Evolutionary conservation across 2,888 invertebrate species (phyloP), one percentile per base, ranked within the genome.

Genomic region (Oligia fasciuncula): DNA sequence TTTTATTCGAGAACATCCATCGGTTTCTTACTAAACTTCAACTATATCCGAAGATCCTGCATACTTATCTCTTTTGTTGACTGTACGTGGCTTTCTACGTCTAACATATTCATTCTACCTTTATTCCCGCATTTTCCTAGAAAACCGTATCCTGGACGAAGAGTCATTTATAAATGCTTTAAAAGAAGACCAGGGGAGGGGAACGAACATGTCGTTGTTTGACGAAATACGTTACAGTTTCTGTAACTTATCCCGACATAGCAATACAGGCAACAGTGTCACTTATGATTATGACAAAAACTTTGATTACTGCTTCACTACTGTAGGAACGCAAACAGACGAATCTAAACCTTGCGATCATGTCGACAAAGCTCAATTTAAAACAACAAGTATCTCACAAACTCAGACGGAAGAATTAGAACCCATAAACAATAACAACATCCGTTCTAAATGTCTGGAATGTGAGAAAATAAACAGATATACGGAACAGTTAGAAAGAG

Each of bases 161-260:
- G 96, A 96, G 29, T 94, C 96, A 0, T 96, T 96, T 85, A 60
- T 93, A 66, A 95, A 92, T 77, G 93, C 93, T 11, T 88, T 96
- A 13, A 93, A 91, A 83, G 96, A 95, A 74, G 95, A 95, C 76
- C 94, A 94, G 8, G 96, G 96, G 0, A 93, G 96, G 4, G 79
- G 90, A 4, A 96, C 96, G 0, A 96, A 96, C 88, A 88, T 96
- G 84, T 96, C 96, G 0, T 88, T 97, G 0, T 96, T 94, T 83
- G 96, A 97, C 88, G 96, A 97, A 90, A 95, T 97, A 83, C 91
- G 96, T 43, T 92, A 94, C 65, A 96, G 96, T 88, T 93, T 96
- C 88, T 92, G 92, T 83, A 95, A 94, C 83, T 87, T 92, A 77
- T 93, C 95, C n/a, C 90, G 92, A 70, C 88, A 88, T 65, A 93